Conservation (phyloP, 1,140 invertebrate species). For the Ctenoplectra terminalis region DNA sequence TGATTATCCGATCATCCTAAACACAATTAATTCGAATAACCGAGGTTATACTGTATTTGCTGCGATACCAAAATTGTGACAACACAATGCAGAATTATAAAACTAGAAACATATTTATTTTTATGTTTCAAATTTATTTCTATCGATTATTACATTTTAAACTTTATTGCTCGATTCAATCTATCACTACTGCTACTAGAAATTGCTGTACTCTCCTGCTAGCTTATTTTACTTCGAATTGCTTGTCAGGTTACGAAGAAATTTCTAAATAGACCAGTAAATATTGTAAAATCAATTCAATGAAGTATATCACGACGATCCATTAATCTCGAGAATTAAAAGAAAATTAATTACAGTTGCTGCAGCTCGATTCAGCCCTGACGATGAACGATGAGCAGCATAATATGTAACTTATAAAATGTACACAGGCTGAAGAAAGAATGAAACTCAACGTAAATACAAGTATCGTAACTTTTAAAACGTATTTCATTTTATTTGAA, state of each 20-base stretch:
- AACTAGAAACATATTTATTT: too few relatives aligned
- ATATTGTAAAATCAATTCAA: constrained; percentile 51
- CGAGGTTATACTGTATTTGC: too few relatives aligned
- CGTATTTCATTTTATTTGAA: neutral
- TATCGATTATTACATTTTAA: too few relatives aligned
- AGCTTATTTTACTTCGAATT: constrained; percentile 8
- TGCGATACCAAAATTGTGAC: too few relatives aligned
- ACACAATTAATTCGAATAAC: too few relatives aligned
- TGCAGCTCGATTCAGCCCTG: constrained; percentile 58
- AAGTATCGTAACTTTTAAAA: neutral
- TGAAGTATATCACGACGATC: constrained; percentile 61
- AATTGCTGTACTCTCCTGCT: neutral
- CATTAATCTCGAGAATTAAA: constrained; percentile 76
- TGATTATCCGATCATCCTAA: too few relatives aligned
- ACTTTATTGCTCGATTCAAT: too few relatives aligned
- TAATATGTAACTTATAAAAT: constrained; percentile 25
- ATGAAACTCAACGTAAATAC: neutral
- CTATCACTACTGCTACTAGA: too few relatives aligned
- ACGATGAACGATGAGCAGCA: constrained; percentile 66
- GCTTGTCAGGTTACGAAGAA: constrained; percentile 29
- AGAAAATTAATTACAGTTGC: constrained; percentile 75
- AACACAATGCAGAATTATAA: too few relatives aligned
- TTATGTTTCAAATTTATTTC: too few relatives aligned
- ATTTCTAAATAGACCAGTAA: constrained; percentile 58
- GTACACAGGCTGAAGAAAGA: constrained; percentile 35